Evolutionary conservation across 2,113 vertebrate species (phyloP).

Genomic region (Zosterops japonicus): DNA sequence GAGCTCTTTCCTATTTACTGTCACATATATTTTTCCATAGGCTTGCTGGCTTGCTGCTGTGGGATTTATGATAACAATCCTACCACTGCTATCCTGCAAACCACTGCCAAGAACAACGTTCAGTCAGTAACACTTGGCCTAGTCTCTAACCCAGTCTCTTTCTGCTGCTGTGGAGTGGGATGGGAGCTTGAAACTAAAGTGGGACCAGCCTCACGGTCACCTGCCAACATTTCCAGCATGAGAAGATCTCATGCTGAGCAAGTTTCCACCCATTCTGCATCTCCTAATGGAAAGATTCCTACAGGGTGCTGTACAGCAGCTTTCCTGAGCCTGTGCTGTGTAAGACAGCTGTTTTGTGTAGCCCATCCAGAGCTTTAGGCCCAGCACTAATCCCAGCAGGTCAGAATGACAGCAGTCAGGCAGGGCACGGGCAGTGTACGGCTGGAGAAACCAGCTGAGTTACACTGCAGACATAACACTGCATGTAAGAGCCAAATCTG

Average conservation of each 20-base stretch:
- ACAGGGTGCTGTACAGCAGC: too few species aligned
- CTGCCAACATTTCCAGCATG: neutral
- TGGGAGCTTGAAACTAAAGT: neutral
- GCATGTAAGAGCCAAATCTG: neutral
- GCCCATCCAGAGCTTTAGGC: neutral
- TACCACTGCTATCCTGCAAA: neutral
- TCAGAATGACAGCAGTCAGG: neutral
- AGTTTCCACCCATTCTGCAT: neutral
- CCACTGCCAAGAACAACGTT: neutral
- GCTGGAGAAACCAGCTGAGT: neutral
- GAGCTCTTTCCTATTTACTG: neutral
- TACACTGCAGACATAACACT: neutral
- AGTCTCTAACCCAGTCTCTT: neutral
- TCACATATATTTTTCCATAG: neutral
- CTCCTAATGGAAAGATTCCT: neutral
- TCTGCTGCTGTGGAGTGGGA: accelerated
- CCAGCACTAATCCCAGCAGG: neutral
- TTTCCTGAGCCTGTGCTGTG: neutral
- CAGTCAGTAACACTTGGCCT: neutral
- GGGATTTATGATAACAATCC: constrained; percentile 6
- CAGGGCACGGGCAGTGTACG: neutral
- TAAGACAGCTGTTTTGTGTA: neutral
- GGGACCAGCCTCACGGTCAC: neutral
- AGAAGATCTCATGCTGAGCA: neutral
- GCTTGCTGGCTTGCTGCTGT: neutral